phyloP scores from a whole-genome alignment of 2,888 invertebrate genomes.

The Heliconius charithonia region DNA sequence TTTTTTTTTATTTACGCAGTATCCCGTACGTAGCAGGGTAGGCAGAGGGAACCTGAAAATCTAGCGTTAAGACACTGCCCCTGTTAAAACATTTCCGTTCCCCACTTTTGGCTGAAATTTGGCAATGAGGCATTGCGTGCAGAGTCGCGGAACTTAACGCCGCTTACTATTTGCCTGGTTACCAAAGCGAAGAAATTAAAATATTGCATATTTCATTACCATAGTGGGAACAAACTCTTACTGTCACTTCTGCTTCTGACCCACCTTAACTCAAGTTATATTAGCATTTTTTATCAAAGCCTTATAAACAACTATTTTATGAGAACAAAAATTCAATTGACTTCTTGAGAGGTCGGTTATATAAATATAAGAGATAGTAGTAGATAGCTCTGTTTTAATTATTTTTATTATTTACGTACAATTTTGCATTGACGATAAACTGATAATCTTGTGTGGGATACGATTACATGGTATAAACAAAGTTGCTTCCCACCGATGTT shows the following conservation, averaged over 20 bases:
- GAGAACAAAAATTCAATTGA: not conserved
- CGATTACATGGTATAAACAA: not conserved
- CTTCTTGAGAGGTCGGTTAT: not conserved
- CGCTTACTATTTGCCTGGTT: not conserved
- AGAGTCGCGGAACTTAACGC: not conserved
- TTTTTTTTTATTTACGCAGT: not conserved
- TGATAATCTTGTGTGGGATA: not conserved
- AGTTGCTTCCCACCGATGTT: too few species aligned
- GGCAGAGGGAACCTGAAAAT: not conserved
- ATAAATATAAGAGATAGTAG: not conserved
- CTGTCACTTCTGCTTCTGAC: not conserved
- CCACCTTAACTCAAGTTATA: too few species aligned
- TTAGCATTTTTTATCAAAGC: not conserved
- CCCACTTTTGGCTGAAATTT: too few species aligned
- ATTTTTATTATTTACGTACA: not conserved
- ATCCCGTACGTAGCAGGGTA: not conserved
- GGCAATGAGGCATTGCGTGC: too few species aligned
- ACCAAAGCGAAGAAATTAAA: not conserved
- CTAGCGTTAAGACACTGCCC: not conserved
- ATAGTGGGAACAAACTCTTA: not conserved
- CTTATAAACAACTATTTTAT: slow-evolving; percentile 1
- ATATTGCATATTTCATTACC: not conserved
- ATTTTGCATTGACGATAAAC: not conserved
- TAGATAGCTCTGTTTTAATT: not conserved
- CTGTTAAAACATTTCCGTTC: too few species aligned